Base-by-base conservation (phyloP, 2,888 invertebrate species). In the Siphlonurus alternatus region DNA sequence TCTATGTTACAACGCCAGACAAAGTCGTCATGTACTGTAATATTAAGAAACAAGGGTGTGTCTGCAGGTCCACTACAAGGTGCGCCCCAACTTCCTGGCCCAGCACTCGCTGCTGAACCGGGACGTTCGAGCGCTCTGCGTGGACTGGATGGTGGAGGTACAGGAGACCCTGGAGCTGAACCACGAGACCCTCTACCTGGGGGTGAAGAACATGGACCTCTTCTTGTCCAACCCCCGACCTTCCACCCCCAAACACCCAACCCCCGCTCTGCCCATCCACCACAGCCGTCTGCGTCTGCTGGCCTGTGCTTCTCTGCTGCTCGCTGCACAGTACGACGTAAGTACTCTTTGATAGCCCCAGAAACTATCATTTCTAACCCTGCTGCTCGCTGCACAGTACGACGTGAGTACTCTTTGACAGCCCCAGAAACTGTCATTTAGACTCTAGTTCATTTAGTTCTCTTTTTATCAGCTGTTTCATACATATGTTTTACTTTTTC, bases 121-220 rank as follows among this genome's bases (percentile, higher is more conserved):
- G 53, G 87, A 88, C 83, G 96, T 97, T 93, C 82, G 99, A 61
- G 87, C 94, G 0, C 82, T 97, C 23, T 82, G 99, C 1, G 88
- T 99, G 0, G 98, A 99, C 77, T 99, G 99, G 99, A 90, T 99
- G 89, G 97, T 99, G 59, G 97, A 98, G 74, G 90, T 97, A 10
- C 96, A 97, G 79, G 94, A 94, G 76, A 90, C 88, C 67, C 98
- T 98, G 75, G 98, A 98, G 76, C 81, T 99, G 51, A 98, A 98
- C 77, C 99, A 99, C 73, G 99, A 99, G 79, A 98, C 98, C 0
- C 79, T 99, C 5, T 99, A 99, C 76, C 80, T 97, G 74, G 95
- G 93, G 23, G 95, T 99, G 18, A 98, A 97, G 79, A 78, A 99
- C 69, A 90, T 97, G 2, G 98, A 99, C 76, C 77, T 90, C 67